Base-by-base conservation (phyloP, 2,888 invertebrate species). In the Hemithea aestivaria region DNA sequence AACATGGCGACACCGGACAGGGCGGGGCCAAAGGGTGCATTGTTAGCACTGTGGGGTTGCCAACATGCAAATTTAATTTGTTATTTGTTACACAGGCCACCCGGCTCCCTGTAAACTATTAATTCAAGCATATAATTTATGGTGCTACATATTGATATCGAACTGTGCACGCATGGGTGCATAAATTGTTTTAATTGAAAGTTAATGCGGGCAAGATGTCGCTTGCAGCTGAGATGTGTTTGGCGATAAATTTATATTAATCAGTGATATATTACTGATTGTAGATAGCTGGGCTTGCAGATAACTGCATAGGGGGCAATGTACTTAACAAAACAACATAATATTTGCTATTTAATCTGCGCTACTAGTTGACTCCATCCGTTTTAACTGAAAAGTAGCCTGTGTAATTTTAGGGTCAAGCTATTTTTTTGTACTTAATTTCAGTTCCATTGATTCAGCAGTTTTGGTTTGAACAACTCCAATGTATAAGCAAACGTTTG, bases 1-100 rank as follows among this genome's bases (percentile, higher is more conserved):
- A 74, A 73, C 65, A 77, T 77, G 78, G 78, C 73, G 66, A 63
- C 66, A 38, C 43, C 35, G 58, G 51, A 57, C 63, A 68, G 62
- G 66, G 66, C 50, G 63, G 58, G 40, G 58, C 59, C 43, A 62
- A 64, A 66, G 71, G 70, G 69, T 67, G 57, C 61, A 42, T 46
- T 46, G 40, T 41, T 48, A 34, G 37, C 57, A 66, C 62, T 43
- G 57, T 66, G 63, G 80, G 80, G 78, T 73, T 75, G 71, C 72
- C 58, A 73, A 73, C 76, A 85, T 83, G 84, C 82, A 85, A 85
- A 85, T 84, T 79, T 78, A 78, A 79, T 82, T 73, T 68, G 71
- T 70, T 60, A 57, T 62, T 72, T 68, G 69, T 73, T 66, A 58
- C 69, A 64, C 75, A 67, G 70, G 16, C 16, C 16, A 5, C 16